A percentile compares a stretch with the other conserved stretches of the same genome.
These are phyloP conservation scores for Gambelia wislizenii DNA, from an alignment of 2,797 vertebrate species.

Conservation along the genomic window DNA sequence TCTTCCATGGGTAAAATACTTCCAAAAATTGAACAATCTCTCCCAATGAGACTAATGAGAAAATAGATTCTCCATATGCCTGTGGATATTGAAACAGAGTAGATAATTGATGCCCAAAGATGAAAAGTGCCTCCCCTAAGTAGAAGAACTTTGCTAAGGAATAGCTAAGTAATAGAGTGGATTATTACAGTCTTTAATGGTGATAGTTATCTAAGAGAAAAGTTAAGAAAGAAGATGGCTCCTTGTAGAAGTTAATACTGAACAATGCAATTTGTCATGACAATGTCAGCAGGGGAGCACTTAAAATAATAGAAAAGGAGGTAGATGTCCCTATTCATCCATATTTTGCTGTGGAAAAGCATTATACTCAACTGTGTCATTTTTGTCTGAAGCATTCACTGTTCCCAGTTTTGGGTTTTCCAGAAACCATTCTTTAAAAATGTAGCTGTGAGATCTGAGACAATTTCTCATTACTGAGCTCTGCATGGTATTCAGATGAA, in stretches of 20 bases:
- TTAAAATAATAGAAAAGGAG: not conserved
- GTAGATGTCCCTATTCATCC: not conserved
- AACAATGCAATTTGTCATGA: not conserved
- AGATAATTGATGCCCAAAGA: not conserved
- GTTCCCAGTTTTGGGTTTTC: not conserved
- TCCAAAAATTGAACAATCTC: not conserved
- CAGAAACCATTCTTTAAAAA: constrained; percentile 20
- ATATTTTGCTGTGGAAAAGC: not conserved
- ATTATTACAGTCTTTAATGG: constrained; percentile 8
- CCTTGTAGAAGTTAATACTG: not conserved
- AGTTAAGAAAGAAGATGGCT: constrained; percentile 29
- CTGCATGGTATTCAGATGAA: not conserved
- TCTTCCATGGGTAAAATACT: not conserved
- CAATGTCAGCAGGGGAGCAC: not conserved
- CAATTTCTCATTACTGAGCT: not conserved
- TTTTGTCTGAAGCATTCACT: not conserved
- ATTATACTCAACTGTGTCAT: not conserved
- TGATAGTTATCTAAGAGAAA: not conserved
- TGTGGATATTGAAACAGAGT: not conserved
- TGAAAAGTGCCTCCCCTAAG: not conserved
- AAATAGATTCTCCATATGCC: not conserved
- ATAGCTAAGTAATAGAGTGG: constrained; percentile 9
- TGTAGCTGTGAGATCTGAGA: not conserved
- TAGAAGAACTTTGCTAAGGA: not conserved
- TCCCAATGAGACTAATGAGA: not conserved